Base-by-base conservation (phyloP, 2,797 vertebrate genomes). In the Pampus argenteus region DNA sequence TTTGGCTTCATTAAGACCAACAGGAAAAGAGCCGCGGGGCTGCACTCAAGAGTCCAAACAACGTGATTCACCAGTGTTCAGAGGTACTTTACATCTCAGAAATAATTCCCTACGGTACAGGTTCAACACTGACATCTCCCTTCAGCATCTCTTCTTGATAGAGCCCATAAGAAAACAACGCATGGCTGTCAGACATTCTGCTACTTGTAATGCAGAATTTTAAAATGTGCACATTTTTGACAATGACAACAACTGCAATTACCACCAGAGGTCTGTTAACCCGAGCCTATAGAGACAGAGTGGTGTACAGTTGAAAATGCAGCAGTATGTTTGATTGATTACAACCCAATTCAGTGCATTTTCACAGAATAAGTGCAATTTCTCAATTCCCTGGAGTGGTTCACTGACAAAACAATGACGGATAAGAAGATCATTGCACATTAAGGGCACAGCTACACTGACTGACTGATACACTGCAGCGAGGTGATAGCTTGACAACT, bases 61-160 rank as follows among this genome's bases (percentile, higher is more conserved):
- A 25, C 44, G 56, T 86, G 83, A 88, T 65, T 89, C 81, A 84
- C 45, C 48, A 58, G 49, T 42, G 44, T 57, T 66, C 76, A 76
- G 72, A 75, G n/a, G 44, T 47, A 48, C 34, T 65, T 68, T 64
- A 36, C 60, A 66, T 75, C 66, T 56, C 45, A 76, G 52, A 68
- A 42, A 70, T 36, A 1, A 79, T 75, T 48, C 54, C 63, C 52
- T 47, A 55, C 49, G 42, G 25, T 47, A 55, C 49, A 48, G 25
- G 51, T 60, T 68, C 29, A 75, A 63, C 58, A 47, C 52, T 8
- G 1, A 70, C 68, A 60, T 60, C 26, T 59, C 26, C 23, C 50
- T 25, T 76, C 52, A 72, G 28, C 23, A 5, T 55, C 34, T 74
- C 65, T 34, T 50, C 44, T 63, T 25, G 3, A 52, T 49, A 49